Percentiles rank a stretch among this genome's conserved stretches.
phyloP scores from a whole-genome alignment of 2,113 vertebrate genomes.

The Thamnaconus septentrionalis region DNA sequence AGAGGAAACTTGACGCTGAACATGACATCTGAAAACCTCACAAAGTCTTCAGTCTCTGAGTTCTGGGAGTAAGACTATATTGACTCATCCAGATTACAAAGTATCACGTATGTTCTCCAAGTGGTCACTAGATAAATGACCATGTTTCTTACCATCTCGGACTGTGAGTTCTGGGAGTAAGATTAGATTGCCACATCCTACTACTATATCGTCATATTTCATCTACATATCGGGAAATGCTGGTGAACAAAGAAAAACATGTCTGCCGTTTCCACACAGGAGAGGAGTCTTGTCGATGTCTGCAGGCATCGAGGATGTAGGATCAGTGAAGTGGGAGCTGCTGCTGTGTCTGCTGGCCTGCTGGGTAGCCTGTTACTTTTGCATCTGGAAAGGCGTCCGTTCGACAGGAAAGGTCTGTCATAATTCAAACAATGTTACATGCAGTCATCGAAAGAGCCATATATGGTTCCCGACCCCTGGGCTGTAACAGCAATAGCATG shows the following conservation, averaged over 20 bases:
- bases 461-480: no score
- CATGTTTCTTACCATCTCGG: no score
- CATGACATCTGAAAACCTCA: conserved; percentile 16
- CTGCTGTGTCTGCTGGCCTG: conserved; percentile 83
- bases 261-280: conserved; percentile 58
- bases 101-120: no score
- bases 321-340: conserved; percentile 84
- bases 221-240: not conserved
- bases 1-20: conserved; percentile 2
- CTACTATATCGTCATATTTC: not conserved
- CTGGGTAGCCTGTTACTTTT: conserved; percentile 89
- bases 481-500: no score
- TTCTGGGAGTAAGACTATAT: conserved; percentile 65
- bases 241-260: not conserved
- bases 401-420: conserved; percentile 84
- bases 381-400: conserved; percentile 89
- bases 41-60: conserved; percentile 43
- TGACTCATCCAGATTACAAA: not conserved
- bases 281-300: conserved; percentile 83
- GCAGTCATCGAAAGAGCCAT: no score
- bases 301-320: conserved; percentile 82
- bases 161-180: conserved; percentile 67
- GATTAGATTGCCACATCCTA: conserved; percentile 6
- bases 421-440: no score
- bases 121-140: no score